A percentile compares a stretch with the other conserved stretches of the same genome.
Evolutionary conservation across 1,140 invertebrate species (phyloP).

Genomic region (Caenorhabditis latens): DNA sequence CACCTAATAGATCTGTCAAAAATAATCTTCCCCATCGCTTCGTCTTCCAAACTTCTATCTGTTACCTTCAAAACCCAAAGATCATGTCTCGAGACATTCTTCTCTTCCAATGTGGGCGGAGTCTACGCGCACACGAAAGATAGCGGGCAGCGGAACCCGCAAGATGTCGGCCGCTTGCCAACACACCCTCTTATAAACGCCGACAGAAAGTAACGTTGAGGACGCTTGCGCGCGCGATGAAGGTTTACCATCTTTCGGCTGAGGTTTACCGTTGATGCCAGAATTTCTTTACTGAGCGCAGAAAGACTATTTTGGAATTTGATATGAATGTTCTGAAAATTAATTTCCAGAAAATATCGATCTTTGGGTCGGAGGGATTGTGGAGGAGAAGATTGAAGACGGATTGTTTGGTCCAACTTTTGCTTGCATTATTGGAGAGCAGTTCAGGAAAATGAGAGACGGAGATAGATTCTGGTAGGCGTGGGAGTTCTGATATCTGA

Average conservation of each 20-base stretch:
- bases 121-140: neutral
- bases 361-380: conserved; percentile 93
- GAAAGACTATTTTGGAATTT: neutral
- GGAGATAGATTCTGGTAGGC: conserved; percentile 84
- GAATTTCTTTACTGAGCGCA: conserved; percentile 20
- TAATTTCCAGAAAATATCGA: conserved; percentile 86
- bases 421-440: conserved; percentile 89
- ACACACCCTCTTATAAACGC: neutral
- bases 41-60: too few relatives aligned
- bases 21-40: too few relatives aligned
- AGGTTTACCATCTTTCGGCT: conserved; percentile 54
- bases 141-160: conserved; percentile 38
- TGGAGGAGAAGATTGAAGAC: conserved; percentile 87
- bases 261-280: conserved; percentile 13
- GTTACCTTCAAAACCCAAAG: too few relatives aligned
- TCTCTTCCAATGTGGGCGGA: conserved; percentile 11
- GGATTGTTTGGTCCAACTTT: conserved; percentile 93
- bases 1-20: too few relatives aligned
- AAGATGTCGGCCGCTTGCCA: neutral
- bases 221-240: conserved; percentile 39
- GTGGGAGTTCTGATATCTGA: neutral
- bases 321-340: neutral
- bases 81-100: too few relatives aligned
- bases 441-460: conserved; percentile 88
- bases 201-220: neutral